Evolutionary conservation across 2,888 invertebrate species (phyloP), one percentile per base, ranked within the genome.

Genomic region (Noctuana brunneofusca): DNA sequence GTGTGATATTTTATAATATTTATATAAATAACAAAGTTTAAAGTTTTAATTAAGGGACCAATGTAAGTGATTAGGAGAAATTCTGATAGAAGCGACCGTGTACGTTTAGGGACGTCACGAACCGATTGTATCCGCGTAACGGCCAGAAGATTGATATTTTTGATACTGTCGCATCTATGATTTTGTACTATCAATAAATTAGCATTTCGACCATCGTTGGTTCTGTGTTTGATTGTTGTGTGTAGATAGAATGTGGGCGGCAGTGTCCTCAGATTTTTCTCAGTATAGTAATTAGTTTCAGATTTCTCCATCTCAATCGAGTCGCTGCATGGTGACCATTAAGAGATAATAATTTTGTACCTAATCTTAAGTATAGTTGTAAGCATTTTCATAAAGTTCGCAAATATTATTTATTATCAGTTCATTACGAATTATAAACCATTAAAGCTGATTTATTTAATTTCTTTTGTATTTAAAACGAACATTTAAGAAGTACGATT

Each of bases 1-100:
- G 91, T 90, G 91, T 91, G 91, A 91, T 91, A 91, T 91, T 90
- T 90, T 89, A 87, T 89, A 88, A 87, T 89, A 89, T 89, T 89
- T 89, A 89, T 89, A 87, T 89, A 87, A 89, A 87, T 89, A 89
- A 89, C 84, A 89, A 89, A 88, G 88, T 89, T 88, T 81, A 87
- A 88, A 85, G 87, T 87, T 89, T 88, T 86, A 88, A 89, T 84
- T 89, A 90, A 90, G 91, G 91, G 90, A 91, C 91, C 90, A 91
- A 91, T 89, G 80, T 90, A 86, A 84, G 81, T 85, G 85, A 86
- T 87, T 88, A 90, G 89, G 86, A 87, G 87, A 89, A 89, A 89
- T 87, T 89, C 87, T 87, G 86, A 84, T 85, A 83, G 82, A 86
- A 78, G 75, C 80, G 77, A 76, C 77, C 74, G 72, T 72, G 75